These are phyloP conservation scores for Caenorhabditis latens DNA, from an alignment of 1,140 invertebrate genomes.

Conservation along the genomic window DNA sequence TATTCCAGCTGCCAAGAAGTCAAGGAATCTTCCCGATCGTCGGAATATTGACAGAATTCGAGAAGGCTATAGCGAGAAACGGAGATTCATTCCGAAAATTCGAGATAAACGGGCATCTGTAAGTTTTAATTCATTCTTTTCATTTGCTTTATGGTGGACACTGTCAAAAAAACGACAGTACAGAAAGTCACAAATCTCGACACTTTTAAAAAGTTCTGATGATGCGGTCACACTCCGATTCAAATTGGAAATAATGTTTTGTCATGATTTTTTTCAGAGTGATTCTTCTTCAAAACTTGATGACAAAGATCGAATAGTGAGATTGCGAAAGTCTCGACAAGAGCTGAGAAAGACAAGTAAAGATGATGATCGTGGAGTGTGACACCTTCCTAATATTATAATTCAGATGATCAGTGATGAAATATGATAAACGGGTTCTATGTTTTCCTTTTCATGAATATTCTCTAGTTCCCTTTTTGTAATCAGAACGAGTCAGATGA, in stretches of 20 bases:
- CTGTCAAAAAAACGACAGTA: not conserved
- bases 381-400: not conserved
- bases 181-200: too few species aligned
- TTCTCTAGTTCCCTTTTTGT: not conserved
- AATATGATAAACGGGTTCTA: constrained; percentile 51
- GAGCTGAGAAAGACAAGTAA: constrained; percentile 34
- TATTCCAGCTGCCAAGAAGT: not conserved
- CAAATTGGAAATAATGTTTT: too few species aligned
- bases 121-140: not conserved
- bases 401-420: constrained; percentile 41
- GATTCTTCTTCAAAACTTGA: constrained; percentile 40
- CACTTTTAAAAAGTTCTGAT: too few species aligned
- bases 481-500: not conserved
- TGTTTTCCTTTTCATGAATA: not conserved
- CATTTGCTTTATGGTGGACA: not conserved
- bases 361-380: constrained; percentile 46
- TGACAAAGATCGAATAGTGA: constrained; percentile 51
- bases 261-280: constrained; percentile 14
- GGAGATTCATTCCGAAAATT: constrained; percentile 29
- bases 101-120: constrained; percentile 31
- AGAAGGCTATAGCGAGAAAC: constrained; percentile 46
- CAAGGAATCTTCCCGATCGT: not conserved
- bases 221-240: too few species aligned
- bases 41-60: constrained; percentile 20
- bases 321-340: constrained; percentile 51